Evolutionary conservation across 1,140 invertebrate species (phyloP), one percentile per base, ranked within the genome.

Genomic region (Drosophila subobscura): DNA sequence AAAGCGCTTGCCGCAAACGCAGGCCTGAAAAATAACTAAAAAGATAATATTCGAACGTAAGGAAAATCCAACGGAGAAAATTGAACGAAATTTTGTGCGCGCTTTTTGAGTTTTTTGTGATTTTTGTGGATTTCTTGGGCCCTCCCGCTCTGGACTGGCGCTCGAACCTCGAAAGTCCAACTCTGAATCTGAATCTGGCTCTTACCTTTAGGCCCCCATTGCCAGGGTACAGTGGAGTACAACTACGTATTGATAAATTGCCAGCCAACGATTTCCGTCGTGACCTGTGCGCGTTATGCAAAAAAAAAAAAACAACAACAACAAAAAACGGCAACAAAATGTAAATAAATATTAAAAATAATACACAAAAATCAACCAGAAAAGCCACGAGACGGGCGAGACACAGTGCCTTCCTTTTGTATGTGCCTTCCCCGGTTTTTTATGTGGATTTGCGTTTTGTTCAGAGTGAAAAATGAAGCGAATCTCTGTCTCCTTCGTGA

Each of bases 191-290:
- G 25, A 14, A 42, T 56, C 50, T 50, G 42, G 45, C 40, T 44
- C 55, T 58, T 59, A 77, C 73, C 83, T 64, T 29, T 74, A 71
- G 77, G 77, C 77, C 55, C 33, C 33, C 33, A 37, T 37, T 12
- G 33, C 3, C 33, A 77, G 25, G n/a, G 23, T 20, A 45, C 40
- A 60, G 45, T 44, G 37, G 53, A 53, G 37, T 64, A 73, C 79
- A 78, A 86, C 79, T 88, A 88, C 68, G 72, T 90, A 90, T 90
- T 90, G 86, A 90, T 90, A 90, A 86, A 90, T 90, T 83, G 86
- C 86, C 76, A 89, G 68, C 83, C 88, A 88, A 90, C 86, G 86
- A 90, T 90, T 90, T 90, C 86, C 86, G 86, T 90, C 86, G 86
- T 90, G 86, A 90, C 86, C 86, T 74, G 33, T 37, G 86, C 84